Percentiles rank a stretch among this genome's conserved stretches.
phyloP scores from a whole-genome alignment of 2,113 vertebrate genomes.

The Garra rufa region DNA sequence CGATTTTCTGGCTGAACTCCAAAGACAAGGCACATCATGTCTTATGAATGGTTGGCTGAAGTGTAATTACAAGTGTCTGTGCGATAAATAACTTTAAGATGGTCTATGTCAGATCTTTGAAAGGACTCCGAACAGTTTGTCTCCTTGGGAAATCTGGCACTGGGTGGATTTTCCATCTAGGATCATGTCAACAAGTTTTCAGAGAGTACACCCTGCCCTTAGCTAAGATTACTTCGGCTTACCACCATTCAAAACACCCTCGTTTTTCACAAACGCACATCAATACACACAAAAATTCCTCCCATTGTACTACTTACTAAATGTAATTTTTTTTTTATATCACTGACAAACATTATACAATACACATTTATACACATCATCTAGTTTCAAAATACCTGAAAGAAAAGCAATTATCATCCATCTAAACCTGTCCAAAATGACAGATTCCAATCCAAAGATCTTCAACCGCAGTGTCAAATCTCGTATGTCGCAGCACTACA shows the following conservation, averaged over 20 bases:
- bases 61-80: conserved; percentile 1
- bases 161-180: conserved; percentile 32
- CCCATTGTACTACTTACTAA: not conserved
- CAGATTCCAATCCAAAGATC: not conserved
- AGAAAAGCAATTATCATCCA: not conserved
- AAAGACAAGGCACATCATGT: conserved; percentile 26
- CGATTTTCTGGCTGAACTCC: not conserved
- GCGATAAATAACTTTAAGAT: not conserved
- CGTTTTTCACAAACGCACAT: not conserved
- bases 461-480: not conserved
- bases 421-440: not conserved
- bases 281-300: not conserved
- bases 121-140: not conserved
- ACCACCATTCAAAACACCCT: not conserved
- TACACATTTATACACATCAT: not conserved
- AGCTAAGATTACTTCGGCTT: not conserved
- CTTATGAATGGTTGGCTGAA: not conserved
- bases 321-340: not conserved
- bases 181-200: conserved; percentile 12
- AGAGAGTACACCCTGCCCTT: not conserved
- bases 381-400: not conserved
- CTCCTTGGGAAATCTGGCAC: conserved; percentile 16
- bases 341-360: not conserved
- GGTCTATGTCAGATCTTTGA: not conserved
- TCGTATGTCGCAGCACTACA: not conserved